Percentiles rank a stretch among this genome's conserved stretches.
Evolutionary conservation across 2,113 vertebrate species (phyloP).

Genomic region (Microtus ochrogaster): DNA sequence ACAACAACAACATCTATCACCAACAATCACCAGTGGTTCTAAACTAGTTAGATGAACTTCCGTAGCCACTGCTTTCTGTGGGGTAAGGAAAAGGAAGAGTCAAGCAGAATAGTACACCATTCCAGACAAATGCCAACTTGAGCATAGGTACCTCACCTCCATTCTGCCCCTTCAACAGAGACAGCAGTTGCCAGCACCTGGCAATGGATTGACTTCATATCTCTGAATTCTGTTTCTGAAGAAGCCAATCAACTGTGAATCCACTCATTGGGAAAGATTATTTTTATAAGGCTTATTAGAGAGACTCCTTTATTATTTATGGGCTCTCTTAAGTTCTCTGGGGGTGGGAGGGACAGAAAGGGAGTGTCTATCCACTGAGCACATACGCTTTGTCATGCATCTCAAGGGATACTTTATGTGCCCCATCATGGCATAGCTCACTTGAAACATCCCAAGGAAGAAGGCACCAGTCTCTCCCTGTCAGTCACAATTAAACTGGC

Average conservation of each 20-base stretch:
- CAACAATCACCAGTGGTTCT: background rate
- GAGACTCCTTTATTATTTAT: background rate
- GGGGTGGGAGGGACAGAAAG: background rate
- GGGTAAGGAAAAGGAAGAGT: too few relatives aligned
- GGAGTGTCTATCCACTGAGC: background rate
- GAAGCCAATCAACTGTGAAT: background rate
- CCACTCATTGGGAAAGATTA: background rate
- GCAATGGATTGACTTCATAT: too few relatives aligned
- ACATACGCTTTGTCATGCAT: fast-evolving
- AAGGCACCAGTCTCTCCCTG: fast-evolving
- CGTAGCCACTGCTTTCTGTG: too few relatives aligned
- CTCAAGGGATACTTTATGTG: background rate
- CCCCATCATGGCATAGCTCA: background rate
- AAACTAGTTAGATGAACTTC: background rate
- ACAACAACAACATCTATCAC: background rate
- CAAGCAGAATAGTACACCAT: background rate
- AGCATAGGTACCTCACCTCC: background rate
- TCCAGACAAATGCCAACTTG: background rate
- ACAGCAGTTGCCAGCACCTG: fast-evolving
- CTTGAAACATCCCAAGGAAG: background rate
- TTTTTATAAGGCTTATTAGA: background rate
- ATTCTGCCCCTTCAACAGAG: too few relatives aligned
- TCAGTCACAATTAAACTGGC: background rate
- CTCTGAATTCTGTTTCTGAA: background rate
- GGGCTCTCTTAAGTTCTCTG: background rate